Conservation (phyloP, 1,140 invertebrate genomes). For the Xylocopa sonorina region DNA sequence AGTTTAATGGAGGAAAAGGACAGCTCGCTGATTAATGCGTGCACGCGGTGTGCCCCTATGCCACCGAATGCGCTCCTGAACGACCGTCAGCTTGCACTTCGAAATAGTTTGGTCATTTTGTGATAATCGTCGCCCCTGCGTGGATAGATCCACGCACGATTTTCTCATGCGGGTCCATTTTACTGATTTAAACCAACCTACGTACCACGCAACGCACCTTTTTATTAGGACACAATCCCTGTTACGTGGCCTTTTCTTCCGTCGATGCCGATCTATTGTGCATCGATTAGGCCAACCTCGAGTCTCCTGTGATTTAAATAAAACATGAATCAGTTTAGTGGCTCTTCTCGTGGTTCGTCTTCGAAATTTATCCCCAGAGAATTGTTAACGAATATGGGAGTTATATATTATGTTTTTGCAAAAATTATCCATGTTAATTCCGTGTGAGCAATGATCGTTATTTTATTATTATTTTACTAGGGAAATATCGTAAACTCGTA, state of each 20-base stretch:
- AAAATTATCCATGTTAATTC: neutral
- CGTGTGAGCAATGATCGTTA: neutral
- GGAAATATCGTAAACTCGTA: neutral
- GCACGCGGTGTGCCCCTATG: conserved; percentile 41
- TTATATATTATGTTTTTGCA: too few species aligned
- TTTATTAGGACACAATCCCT: conserved; percentile 58
- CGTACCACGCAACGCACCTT: conserved; percentile 6
- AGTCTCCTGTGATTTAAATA: neutral
- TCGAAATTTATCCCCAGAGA: neutral
- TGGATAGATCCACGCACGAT: conserved; percentile 34
- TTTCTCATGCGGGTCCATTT: conserved; percentile 77
- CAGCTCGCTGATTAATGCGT: conserved; percentile 42
- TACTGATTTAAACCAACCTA: conserved; percentile 46
- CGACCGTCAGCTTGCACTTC: conserved; percentile 10
- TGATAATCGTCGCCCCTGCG: conserved; percentile 29
- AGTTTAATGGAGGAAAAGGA: conserved; percentile 54
- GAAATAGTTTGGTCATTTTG: conserved; percentile 50
- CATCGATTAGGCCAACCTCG: conserved; percentile 8
- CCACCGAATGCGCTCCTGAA: conserved; percentile 15
- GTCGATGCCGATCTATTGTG: conserved; percentile 20
- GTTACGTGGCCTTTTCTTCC: conserved; percentile 35
- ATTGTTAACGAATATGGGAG: neutral
- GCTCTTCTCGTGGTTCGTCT: neutral
- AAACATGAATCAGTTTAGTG: neutral
- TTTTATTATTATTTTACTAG: neutral